Conservation (phyloP, 2,888 invertebrate genomes). For the Sclerodermus sp. region DNA sequence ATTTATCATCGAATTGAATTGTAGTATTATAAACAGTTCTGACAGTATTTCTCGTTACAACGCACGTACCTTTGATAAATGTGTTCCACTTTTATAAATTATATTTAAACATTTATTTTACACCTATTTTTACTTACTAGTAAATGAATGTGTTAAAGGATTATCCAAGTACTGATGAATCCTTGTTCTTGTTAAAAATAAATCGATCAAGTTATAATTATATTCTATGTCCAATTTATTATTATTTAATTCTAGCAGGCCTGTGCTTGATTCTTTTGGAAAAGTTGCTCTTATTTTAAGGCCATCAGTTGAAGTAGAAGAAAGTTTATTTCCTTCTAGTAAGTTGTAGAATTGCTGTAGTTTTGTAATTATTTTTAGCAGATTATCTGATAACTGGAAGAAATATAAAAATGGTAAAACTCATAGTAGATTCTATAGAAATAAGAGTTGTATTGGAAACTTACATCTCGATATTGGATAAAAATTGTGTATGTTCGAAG, state of each 20-base stretch:
- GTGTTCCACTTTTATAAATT: slow-evolving; percentile 10
- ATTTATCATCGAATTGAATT: slow-evolving; percentile 28
- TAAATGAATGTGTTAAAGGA: slow-evolving; percentile 37
- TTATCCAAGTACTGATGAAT: slow-evolving; percentile 48
- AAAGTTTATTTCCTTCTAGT: slow-evolving; percentile 39
- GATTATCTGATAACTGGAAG: slow-evolving; percentile 39
- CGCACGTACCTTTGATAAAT: slow-evolving; percentile 47
- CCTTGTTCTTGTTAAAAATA: slow-evolving; percentile 44
- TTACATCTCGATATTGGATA: slow-evolving; percentile 43
- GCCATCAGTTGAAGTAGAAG: slow-evolving; percentile 25
- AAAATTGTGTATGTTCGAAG: slow-evolving; percentile 44
- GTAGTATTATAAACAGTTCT: slow-evolving; percentile 42
- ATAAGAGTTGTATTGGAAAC: slow-evolving; percentile 9
- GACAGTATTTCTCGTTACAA: slow-evolving; percentile 37
- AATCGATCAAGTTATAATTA: slow-evolving; percentile 39
- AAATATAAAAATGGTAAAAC: slow-evolving; percentile 1
- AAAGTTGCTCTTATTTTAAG: slow-evolving; percentile 39
- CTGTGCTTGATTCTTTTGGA: slow-evolving; percentile 38
- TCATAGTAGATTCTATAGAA: neutral
- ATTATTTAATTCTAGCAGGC: slow-evolving; percentile 38
- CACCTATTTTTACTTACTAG: slow-evolving; percentile 35
- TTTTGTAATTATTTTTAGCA: slow-evolving; percentile 36
- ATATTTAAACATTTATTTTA: slow-evolving; percentile 10
- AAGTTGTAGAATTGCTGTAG: slow-evolving; percentile 44
- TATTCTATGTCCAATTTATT: slow-evolving; percentile 37